phyloP scores from a whole-genome alignment of 2,113 vertebrate genomes.

The Aphyosemion australe region DNA sequence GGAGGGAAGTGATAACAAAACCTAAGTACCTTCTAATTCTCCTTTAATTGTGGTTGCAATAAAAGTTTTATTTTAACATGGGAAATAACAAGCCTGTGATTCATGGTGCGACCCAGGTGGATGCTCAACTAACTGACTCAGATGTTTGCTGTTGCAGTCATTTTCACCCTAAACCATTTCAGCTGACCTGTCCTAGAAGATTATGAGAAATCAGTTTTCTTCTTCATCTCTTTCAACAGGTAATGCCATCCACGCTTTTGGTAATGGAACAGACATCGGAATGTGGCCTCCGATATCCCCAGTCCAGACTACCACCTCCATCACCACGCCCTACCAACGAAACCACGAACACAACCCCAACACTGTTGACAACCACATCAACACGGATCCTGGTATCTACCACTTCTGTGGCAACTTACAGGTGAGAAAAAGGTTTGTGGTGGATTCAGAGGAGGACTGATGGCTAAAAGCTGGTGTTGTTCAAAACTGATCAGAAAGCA shows the following conservation, averaged over 20 bases:
- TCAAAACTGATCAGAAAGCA: too few species aligned
- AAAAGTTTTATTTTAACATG: slow-evolving; percentile 45
- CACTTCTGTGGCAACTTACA: slow-evolving; percentile 87
- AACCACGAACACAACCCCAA: slow-evolving; percentile 74
- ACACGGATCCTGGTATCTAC: slow-evolving; percentile 83
- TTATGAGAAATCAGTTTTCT: background rate
- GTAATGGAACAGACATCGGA: slow-evolving; percentile 91
- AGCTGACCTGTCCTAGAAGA: background rate
- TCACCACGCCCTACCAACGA: slow-evolving; percentile 82
- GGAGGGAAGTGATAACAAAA: slow-evolving; percentile 56
- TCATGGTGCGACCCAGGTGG: slow-evolving; percentile 9
- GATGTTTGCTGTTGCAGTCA: background rate
- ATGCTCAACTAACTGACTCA: slow-evolving; percentile 12
- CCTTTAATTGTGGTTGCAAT: slow-evolving; percentile 63
- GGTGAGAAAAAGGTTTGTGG: slow-evolving; percentile 39
- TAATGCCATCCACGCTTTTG: slow-evolving; percentile 93
- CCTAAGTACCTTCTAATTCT: slow-evolving; percentile 54
- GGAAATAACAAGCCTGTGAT: slow-evolving; percentile 39
- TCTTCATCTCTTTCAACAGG: slow-evolving; percentile 69
- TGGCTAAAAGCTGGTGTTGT: too few species aligned
- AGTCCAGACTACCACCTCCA: slow-evolving; percentile 83
- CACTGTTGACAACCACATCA: slow-evolving; percentile 77
- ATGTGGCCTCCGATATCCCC: slow-evolving; percentile 86
- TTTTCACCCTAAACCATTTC: too few species aligned
- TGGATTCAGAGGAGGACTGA: too few species aligned